phyloP scores from a whole-genome alignment of 1,140 invertebrate species.

The Aphaenogaster rudis region DNA sequence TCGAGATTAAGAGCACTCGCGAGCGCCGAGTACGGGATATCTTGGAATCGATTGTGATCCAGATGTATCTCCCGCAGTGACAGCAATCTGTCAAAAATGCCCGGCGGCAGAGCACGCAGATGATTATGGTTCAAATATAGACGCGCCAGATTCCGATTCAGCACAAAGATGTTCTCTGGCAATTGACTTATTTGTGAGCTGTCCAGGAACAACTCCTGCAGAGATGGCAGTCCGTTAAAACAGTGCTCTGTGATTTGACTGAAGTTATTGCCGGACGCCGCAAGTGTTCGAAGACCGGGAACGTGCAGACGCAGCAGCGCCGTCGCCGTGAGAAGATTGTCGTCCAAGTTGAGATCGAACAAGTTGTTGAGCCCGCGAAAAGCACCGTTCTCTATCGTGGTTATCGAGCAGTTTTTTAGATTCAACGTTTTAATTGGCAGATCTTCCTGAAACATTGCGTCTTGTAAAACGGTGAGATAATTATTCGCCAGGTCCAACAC shows the following conservation, averaged over 20 bases:
- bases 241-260: conserved; percentile 90
- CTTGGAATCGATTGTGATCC: conserved; percentile 90
- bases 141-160: conserved; percentile 91
- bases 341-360: conserved; percentile 90
- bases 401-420: conserved; percentile 89
- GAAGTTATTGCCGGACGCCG: conserved; percentile 93
- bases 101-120: conserved; percentile 89
- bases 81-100: conserved; percentile 90
- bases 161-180: conserved; percentile 90
- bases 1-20: conserved; percentile 92
- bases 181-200: conserved; percentile 90
- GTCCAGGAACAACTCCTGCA: conserved; percentile 91
- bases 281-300: conserved; percentile 90
- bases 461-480: conserved; percentile 87
- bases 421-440: conserved; percentile 88
- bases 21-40: conserved; percentile 93
- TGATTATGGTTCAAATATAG: conserved; percentile 92
- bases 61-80: conserved; percentile 92
- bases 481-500: conserved; percentile 90
- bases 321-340: conserved; percentile 91
- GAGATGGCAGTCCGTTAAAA: conserved; percentile 91
- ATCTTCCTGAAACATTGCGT: conserved; percentile 89
- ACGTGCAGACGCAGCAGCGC: conserved; percentile 91
- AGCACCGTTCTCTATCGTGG: conserved; percentile 89
- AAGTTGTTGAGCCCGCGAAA: conserved; percentile 90